Percentiles rank a stretch among this genome's conserved stretches.
Conservation (phyloP, 2,113 vertebrate species). For the Falco punctatus region DNA sequence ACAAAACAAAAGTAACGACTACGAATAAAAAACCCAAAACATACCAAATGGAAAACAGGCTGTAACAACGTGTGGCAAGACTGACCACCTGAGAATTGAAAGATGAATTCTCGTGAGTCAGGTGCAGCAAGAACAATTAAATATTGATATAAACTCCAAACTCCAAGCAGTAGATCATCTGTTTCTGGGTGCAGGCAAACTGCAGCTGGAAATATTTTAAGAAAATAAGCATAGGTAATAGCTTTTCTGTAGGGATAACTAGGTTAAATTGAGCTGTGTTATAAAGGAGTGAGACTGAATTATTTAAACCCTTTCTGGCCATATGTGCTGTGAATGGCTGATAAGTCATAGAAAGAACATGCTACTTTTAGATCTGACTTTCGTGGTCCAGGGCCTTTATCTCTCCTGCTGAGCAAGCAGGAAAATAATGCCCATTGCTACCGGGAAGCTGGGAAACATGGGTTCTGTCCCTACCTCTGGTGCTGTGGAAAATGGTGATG, state of each 20-base stretch:
- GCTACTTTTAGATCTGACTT: conserved; percentile 20
- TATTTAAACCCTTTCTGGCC: conserved; percentile 40
- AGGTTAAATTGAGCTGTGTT: conserved; percentile 6
- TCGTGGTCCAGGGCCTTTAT: background rate
- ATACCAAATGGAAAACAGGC: background rate
- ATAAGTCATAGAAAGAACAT: background rate
- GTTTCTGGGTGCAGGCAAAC: background rate
- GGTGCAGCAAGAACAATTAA: background rate
- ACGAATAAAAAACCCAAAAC: background rate
- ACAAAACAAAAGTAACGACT: background rate
- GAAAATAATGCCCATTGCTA: background rate
- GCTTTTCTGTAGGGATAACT: background rate
- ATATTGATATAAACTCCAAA: background rate
- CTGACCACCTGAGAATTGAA: background rate
- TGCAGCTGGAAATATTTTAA: background rate
- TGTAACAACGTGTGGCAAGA: background rate
- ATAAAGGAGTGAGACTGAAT: conserved; percentile 23
- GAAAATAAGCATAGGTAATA: background rate
- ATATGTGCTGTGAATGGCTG: conserved; percentile 31
- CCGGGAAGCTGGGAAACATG: background rate
- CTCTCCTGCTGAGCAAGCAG: background rate
- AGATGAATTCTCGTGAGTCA: background rate
- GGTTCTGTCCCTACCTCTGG: background rate
- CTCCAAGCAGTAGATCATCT: background rate
- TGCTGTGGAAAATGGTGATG: background rate